A percentile compares a stretch with the other conserved stretches of the same genome.
Evolutionary conservation across 2,888 invertebrate species (phyloP).

Genomic region (Salpingus planirostris): DNA sequence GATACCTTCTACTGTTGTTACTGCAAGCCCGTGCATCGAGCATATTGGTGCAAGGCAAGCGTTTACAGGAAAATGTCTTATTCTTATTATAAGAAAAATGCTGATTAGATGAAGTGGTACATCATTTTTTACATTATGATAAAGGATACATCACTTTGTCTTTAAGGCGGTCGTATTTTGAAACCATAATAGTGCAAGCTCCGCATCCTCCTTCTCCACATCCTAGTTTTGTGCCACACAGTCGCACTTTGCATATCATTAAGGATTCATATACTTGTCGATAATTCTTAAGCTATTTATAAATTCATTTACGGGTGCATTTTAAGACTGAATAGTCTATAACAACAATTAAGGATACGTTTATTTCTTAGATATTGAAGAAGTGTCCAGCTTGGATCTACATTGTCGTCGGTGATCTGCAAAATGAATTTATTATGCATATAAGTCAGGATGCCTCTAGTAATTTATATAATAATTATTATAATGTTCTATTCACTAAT

Average conservation of each 20-base stretch:
- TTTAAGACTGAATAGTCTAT: too few species aligned
- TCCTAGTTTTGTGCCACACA: slow-evolving; percentile 83
- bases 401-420: slow-evolving; percentile 61
- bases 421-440: too few species aligned
- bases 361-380: slow-evolving; percentile 73
- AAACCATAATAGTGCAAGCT: slow-evolving; percentile 91
- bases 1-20: slow-evolving; percentile 91
- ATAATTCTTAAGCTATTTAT: too few species aligned
- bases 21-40: slow-evolving; percentile 76
- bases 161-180: slow-evolving; percentile 53
- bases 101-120: too few species aligned
- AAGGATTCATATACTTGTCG: too few species aligned
- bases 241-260: slow-evolving; percentile 4
- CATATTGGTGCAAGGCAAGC: slow-evolving; percentile 85
- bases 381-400: slow-evolving; percentile 79
- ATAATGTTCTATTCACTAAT: too few species aligned
- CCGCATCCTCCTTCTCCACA: slow-evolving; percentile 95
- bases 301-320: too few species aligned
- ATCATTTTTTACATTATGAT: too few species aligned
- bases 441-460: too few species aligned
- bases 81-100: too few species aligned
- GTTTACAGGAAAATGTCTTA: slow-evolving; percentile 79
- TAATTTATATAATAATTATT: too few species aligned
- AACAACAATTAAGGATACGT: too few species aligned
- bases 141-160: slow-evolving; percentile 48